phyloP scores from a whole-genome alignment of 2,888 invertebrate species.

The Melinaea menophilus region DNA sequence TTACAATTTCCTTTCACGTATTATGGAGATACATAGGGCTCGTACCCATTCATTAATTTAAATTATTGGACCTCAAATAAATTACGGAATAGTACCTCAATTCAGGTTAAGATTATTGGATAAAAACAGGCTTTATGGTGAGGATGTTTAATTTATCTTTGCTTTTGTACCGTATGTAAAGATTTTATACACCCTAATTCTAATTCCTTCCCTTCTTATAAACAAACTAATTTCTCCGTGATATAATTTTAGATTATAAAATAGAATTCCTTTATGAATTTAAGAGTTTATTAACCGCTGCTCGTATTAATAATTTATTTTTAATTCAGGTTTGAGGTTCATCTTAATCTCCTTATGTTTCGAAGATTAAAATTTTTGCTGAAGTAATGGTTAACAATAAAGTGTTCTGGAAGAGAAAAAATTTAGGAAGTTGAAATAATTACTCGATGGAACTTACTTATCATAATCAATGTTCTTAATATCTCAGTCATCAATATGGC shows the following conservation, averaged over 20 bases:
- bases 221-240: conserved; percentile 22
- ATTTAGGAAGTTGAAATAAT: too few species aligned
- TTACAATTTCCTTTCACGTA: conserved; percentile 7
- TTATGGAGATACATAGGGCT: conserved; percentile 1
- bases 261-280: too few species aligned
- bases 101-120: conserved; percentile 6
- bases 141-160: conserved; percentile 29
- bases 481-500: too few species aligned
- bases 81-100: conserved; percentile 6
- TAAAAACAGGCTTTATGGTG: conserved; percentile 20
- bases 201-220: conserved; percentile 19
- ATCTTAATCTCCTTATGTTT: too few species aligned
- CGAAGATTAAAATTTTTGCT: too few species aligned
- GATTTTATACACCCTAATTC: conserved; percentile 24
- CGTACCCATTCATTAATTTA: conserved; percentile 4
- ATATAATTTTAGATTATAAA: too few species aligned
- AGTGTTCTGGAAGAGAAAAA: background rate
- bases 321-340: too few species aligned
- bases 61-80: conserved; percentile 12
- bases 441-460: too few species aligned
- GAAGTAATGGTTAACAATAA: background rate
- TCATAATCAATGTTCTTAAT: too few species aligned
- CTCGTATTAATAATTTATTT: too few species aligned
- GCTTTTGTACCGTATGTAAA: conserved; percentile 25
- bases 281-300: too few species aligned